Conservation (phyloP, 2,888 invertebrate species). For the Cremastobaeus sp. region DNA sequence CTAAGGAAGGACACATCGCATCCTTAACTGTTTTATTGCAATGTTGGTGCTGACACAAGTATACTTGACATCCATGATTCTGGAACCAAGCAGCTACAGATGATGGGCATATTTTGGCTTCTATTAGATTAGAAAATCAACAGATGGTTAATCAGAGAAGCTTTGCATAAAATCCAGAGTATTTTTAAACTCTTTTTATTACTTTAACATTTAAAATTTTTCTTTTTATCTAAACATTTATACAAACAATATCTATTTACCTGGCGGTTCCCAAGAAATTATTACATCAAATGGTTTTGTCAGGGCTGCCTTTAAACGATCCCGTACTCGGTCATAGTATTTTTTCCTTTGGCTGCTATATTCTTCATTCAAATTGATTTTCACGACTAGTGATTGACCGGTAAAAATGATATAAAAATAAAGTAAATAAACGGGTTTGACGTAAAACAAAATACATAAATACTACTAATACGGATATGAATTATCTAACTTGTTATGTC, state of each 20-base stretch:
- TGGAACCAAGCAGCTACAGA: slow-evolving; percentile 81
- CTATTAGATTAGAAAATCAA: slow-evolving; percentile 60
- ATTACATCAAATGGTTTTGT: slow-evolving; percentile 77
- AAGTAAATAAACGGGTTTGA: slow-evolving; percentile 34
- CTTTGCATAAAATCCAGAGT: too few species aligned
- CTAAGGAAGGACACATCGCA: slow-evolving; percentile 76
- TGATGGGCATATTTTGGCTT: slow-evolving; percentile 80
- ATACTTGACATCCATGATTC: slow-evolving; percentile 77
- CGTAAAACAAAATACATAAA: neutral
- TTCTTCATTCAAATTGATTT: slow-evolving; percentile 79
- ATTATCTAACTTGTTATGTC: too few species aligned
- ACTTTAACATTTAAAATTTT: slow-evolving; percentile 19
- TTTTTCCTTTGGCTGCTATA: slow-evolving; percentile 78
- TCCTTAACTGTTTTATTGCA: slow-evolving; percentile 73
- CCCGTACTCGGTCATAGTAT: slow-evolving; percentile 77
- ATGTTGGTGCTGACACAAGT: slow-evolving; percentile 77
- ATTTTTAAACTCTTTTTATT: too few species aligned
- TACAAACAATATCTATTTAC: too few species aligned
- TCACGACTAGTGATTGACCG: slow-evolving; percentile 77
- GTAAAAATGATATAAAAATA: slow-evolving; percentile 65
- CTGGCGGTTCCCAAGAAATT: slow-evolving; percentile 80
- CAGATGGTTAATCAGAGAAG: too few species aligned
- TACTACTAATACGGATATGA: neutral
- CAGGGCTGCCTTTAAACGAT: slow-evolving; percentile 75
- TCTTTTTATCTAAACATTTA: neutral